Percentiles rank a stretch among this genome's conserved stretches.
phyloP scores from a whole-genome alignment of 1,140 invertebrate genomes.

The Callitettix versicolor region DNA sequence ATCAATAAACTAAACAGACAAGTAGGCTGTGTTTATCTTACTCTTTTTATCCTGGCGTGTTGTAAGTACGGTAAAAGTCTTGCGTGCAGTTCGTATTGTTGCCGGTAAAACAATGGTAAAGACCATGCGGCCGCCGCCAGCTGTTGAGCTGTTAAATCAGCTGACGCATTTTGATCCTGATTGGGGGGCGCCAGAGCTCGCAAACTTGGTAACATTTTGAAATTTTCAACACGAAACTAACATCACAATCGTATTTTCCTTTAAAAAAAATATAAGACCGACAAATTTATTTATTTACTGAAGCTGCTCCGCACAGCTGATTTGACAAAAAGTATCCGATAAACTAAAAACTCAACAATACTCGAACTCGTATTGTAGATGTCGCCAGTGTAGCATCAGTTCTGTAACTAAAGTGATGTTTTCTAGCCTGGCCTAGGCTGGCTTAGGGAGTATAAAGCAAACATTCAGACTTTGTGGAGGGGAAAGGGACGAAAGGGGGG shows the following conservation, averaged over 20 bases:
- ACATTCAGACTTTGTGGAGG: no score
- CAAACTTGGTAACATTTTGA: conserved; percentile 3
- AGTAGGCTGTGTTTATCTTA: not conserved
- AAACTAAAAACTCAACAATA: not conserved
- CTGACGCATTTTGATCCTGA: not conserved
- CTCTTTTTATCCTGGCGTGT: conserved; percentile 16
- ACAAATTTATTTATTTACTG: no score
- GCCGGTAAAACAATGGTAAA: conserved; percentile 19
- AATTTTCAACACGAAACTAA: no score
- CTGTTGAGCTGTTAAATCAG: conserved; percentile 8
- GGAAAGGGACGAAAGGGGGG: conserved; percentile 4
- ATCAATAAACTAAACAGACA: not conserved
- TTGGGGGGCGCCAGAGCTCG: not conserved
- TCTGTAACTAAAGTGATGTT: not conserved
- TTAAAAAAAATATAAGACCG: no score
- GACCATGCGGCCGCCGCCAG: conserved; percentile 9
- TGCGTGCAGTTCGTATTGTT: conserved; percentile 22
- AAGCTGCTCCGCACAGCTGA: no score
- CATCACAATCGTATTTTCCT: not conserved
- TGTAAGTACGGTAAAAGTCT: conserved; percentile 22
- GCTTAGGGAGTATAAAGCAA: conserved; percentile 6
- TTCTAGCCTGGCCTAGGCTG: not conserved
- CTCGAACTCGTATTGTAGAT: no score
- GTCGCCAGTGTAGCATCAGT: not conserved
- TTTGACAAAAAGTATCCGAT: no score